These are phyloP conservation scores for Triplophysa siluroides DNA, from an alignment of 2,113 vertebrate species.

Conservation along the genomic window DNA sequence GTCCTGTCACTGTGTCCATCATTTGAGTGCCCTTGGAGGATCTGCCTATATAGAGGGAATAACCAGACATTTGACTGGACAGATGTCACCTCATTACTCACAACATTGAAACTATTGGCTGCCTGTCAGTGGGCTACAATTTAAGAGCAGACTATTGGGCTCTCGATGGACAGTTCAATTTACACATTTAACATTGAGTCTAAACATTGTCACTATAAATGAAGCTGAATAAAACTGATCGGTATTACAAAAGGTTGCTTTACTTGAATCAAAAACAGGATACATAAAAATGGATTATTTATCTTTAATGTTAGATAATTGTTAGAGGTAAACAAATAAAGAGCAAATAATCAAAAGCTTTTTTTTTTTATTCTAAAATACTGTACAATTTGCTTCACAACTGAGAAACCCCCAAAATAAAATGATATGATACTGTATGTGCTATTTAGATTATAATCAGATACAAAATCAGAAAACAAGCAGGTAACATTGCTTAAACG, in stretches of 20 bases:
- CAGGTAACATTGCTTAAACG: too few relatives aligned
- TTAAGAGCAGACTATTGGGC: slow-evolving; percentile 25
- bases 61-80: slow-evolving; percentile 54
- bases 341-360: neutral
- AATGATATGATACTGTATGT: neutral
- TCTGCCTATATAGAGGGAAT: slow-evolving; percentile 40
- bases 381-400: too few relatives aligned
- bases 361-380: too few relatives aligned
- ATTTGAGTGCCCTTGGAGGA: slow-evolving; percentile 49
- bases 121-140: slow-evolving; percentile 45
- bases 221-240: slow-evolving; percentile 6
- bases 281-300: too few relatives aligned
- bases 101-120: slow-evolving; percentile 43
- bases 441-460: too few relatives aligned
- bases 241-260: neutral
- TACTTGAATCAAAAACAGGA: too few relatives aligned
- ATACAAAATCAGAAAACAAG: too few relatives aligned
- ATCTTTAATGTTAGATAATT: too few relatives aligned
- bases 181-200: slow-evolving; percentile 33
- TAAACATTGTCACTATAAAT: slow-evolving; percentile 17
- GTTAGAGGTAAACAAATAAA: neutral
- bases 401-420: too few relatives aligned
- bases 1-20: slow-evolving; percentile 41
- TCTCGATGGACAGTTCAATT: slow-evolving; percentile 20
- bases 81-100: slow-evolving; percentile 61